Conservation (phyloP, 2,797 vertebrate species). For the Tachyglossus aculeatus region DNA sequence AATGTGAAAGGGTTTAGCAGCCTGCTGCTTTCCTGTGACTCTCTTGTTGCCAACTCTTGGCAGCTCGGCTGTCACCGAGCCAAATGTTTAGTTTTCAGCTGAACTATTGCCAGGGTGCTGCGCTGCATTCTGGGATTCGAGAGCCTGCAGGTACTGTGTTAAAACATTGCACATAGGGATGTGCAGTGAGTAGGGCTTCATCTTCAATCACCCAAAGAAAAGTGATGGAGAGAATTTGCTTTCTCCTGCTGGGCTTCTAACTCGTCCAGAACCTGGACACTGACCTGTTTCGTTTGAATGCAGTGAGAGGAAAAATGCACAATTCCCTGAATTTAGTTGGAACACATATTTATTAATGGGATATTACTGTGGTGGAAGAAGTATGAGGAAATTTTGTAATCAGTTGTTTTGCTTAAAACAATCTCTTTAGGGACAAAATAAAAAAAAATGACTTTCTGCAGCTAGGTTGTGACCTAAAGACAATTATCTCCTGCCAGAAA, state of each 20-base stretch:
- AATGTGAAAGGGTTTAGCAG: conserved; percentile 98
- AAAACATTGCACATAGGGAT: conserved; percentile 61
- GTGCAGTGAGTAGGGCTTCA: conserved; percentile 53
- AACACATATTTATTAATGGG: not conserved
- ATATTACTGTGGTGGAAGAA: not conserved
- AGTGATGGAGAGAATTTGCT: conserved; percentile 39
- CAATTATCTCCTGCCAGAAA: not conserved
- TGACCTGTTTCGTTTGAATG: not conserved
- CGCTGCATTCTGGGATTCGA: conserved; percentile 87
- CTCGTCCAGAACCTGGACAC: not conserved
- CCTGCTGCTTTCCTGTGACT: conserved; percentile 87
- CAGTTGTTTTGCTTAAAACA: not conserved
- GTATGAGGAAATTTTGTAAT: conserved; percentile 3
- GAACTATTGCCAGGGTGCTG: conserved; percentile 87
- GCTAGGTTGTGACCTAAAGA: not conserved
- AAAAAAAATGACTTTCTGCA: not conserved
- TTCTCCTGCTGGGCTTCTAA: conserved; percentile 43
- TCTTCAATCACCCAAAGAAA: conserved; percentile 44
- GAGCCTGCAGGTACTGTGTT: conserved; percentile 70
- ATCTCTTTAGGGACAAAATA: not conserved
- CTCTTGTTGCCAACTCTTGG: conserved; percentile 95
- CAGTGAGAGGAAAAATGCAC: not conserved
- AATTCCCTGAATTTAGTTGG: not conserved
- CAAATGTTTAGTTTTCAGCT: conserved; percentile 98
- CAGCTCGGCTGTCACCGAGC: conserved; percentile 93